Conservation (phyloP, 2,113 vertebrate genomes). For the Zosterops hypoxanthus region DNA sequence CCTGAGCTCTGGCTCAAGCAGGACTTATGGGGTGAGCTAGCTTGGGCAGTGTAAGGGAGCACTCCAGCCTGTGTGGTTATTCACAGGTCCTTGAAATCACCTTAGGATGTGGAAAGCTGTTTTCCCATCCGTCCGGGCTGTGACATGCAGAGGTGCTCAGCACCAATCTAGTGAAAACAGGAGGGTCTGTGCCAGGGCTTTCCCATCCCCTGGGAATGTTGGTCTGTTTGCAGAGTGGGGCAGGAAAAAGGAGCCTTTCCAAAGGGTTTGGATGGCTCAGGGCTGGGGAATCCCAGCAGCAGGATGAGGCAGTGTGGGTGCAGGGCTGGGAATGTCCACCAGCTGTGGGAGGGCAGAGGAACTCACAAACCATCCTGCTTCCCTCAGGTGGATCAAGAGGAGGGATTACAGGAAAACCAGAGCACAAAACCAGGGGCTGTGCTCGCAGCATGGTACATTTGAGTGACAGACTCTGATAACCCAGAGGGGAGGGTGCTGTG, state of each 20-base stretch:
- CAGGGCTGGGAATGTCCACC: background rate
- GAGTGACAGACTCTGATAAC: background rate
- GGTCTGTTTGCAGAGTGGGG: background rate
- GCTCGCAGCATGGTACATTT: fast-evolving
- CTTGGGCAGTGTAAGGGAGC: background rate
- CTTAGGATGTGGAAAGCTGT: background rate
- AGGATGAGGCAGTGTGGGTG: fast-evolving
- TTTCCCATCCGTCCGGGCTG: background rate
- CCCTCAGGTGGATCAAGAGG: background rate
- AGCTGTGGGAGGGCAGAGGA: background rate
- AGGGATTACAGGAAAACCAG: background rate
- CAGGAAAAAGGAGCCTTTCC: background rate
- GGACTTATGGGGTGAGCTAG: fast-evolving
- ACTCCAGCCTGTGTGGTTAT: fast-evolving
- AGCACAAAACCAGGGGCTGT: background rate
- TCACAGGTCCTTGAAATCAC: background rate
- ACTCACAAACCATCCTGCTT: background rate
- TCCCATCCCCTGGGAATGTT: background rate
- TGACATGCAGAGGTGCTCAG: background rate
- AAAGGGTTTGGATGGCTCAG: background rate
- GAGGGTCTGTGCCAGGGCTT: background rate
- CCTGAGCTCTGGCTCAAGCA: background rate
- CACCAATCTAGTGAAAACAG: background rate
- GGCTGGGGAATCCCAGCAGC: fast-evolving
- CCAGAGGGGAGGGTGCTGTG: fast-evolving